Base-by-base conservation (phyloP, 2,797 vertebrate species). In the Percopsis omiscomaycus region DNA sequence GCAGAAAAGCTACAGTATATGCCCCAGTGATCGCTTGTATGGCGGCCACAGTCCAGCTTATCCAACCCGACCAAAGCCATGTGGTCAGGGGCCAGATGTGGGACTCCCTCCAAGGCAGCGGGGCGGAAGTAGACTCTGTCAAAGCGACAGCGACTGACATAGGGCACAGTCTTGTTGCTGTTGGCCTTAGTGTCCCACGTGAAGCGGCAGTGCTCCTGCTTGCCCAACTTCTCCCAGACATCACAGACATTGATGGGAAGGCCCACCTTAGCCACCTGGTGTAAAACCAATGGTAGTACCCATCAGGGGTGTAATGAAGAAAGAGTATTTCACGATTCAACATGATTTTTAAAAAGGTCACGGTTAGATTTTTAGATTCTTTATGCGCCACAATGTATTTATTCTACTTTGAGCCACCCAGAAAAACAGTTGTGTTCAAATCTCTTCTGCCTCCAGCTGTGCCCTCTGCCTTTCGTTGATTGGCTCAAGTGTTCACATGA, bases 1-100 rank as follows among this genome's bases (percentile, higher is more conserved):
- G 68, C 5, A 13, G 75, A 71, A 65, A 98, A 94, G 66, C 81
- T 93, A 67, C 96, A 98, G 63, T 96, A 92, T 63, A 99, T 88
- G 29, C 97, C 97, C 97, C 98, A 99, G 86, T 99, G 98, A 83
- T 99, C 97, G 55, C 97, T 99, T 1, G 93, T 94, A 81, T 93
- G 98, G 64, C 89, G 91, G 10, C 95, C 94, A 79, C 97, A 99
- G 77, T 97, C 95, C 62, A 99, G 88, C 82, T 96, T 98, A 79
- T 99, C 97, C 76, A 94, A 77, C 1, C 98, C 97, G 0, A 99
- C 80, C 64, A 99, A 86, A 59, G 93, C 92, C 91, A 99, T 91
- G 84, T 93, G 94, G 57, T 89, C 93, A 2, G 97, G 95, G 73
- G 84, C 63, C 61, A 96, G 68, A 28, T 73, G 75, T 0, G 89